Conservation (phyloP, 2,888 invertebrate species). For the Tenthredo mesomela region DNA sequence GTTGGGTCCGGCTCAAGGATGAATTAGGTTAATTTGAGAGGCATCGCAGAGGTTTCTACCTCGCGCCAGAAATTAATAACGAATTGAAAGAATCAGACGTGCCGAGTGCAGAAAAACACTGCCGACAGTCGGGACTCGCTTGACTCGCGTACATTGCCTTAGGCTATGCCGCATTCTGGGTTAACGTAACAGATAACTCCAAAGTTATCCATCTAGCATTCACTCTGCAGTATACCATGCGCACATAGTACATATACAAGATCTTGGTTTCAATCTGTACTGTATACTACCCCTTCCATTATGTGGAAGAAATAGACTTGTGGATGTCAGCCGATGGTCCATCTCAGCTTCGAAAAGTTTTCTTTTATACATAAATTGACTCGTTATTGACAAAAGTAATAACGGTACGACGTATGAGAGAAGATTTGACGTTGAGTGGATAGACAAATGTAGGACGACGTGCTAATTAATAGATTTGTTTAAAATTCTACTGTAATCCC, state of each 20-base stretch:
- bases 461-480: slow-evolving; percentile 22
- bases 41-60: slow-evolving; percentile 21
- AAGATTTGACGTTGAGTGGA: neutral
- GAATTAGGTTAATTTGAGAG: slow-evolving; percentile 47
- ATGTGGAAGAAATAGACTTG: neutral
- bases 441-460: neutral
- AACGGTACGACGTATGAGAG: neutral
- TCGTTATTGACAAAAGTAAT: neutral
- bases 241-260: neutral
- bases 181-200: slow-evolving; percentile 58
- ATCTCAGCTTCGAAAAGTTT: neutral
- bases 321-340: neutral
- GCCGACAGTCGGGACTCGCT: slow-evolving; percentile 37
- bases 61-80: slow-evolving; percentile 46
- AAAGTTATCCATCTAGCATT: slow-evolving; percentile 51
- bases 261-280: slow-evolving; percentile 28
- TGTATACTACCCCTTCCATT: slow-evolving; percentile 13
- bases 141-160: slow-evolving; percentile 62
- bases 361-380: neutral
- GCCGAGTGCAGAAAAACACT: slow-evolving; percentile 38
- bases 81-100: slow-evolving; percentile 46
- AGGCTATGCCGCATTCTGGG: slow-evolving; percentile 70
- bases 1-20: neutral
- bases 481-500: neutral
- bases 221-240: slow-evolving; percentile 1